Percentiles rank a stretch among this genome's conserved stretches.
These are phyloP conservation scores for Callimorpha dominula DNA, from an alignment of 2,888 invertebrate genomes.

Conservation along the genomic window DNA sequence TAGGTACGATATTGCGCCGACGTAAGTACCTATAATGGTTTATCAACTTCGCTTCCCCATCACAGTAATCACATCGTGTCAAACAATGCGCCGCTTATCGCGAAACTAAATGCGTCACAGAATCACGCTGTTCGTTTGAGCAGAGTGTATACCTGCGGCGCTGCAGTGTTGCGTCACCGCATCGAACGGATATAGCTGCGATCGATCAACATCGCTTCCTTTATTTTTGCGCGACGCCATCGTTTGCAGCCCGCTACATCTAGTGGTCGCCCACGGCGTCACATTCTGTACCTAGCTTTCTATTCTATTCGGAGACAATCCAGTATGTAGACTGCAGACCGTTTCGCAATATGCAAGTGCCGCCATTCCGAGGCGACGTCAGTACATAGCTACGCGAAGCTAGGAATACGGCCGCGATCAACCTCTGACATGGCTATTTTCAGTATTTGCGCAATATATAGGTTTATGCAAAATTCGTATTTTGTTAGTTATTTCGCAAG, in stretches of 20 bases:
- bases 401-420: constrained; percentile 33
- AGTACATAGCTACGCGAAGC: constrained; percentile 28
- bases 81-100: constrained; percentile 50
- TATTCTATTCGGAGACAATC: constrained; percentile 53
- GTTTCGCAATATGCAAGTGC: constrained; percentile 45
- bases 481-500: constrained; percentile 19
- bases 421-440: constrained; percentile 46
- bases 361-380: constrained; percentile 35
- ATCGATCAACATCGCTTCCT: constrained; percentile 71
- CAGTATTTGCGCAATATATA: constrained; percentile 45
- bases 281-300: constrained; percentile 55
- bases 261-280: constrained; percentile 51
- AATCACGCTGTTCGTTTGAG: constrained; percentile 42
- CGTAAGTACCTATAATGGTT: constrained; percentile 18
- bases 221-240: constrained; percentile 66
- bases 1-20: constrained; percentile 14
- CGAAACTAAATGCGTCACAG: constrained; percentile 50
- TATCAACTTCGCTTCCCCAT: constrained; percentile 29
- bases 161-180: constrained; percentile 66
- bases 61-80: constrained; percentile 30
- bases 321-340: constrained; percentile 20
- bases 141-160: constrained; percentile 41
- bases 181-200: constrained; percentile 72
- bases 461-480: constrained; percentile 8
- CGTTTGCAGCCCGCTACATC: constrained; percentile 40